phyloP scores from a whole-genome alignment of 2,888 invertebrate genomes.

The Drosophila anomalata region DNA sequence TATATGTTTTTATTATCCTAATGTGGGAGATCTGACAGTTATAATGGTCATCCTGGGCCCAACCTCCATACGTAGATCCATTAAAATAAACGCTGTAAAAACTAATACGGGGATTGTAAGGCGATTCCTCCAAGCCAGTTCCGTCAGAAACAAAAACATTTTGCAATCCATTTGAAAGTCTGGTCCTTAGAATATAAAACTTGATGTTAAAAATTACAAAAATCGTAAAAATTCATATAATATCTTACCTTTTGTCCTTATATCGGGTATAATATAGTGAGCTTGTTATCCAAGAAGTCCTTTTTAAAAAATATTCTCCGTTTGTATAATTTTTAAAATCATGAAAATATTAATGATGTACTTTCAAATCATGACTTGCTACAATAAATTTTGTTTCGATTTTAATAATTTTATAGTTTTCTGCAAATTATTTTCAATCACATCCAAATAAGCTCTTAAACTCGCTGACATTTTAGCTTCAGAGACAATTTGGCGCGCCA shows the following conservation, averaged over 20 bases:
- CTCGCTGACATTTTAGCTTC: conserved; percentile 24
- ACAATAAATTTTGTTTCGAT: not conserved
- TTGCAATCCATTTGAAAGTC: not conserved
- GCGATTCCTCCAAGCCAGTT: not conserved
- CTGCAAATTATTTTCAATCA: not conserved
- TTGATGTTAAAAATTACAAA: too few relatives aligned
- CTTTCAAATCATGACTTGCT: not conserved
- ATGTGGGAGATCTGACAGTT: not conserved
- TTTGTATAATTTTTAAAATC: not conserved
- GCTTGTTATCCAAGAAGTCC: not conserved
- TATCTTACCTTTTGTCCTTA: too few relatives aligned
- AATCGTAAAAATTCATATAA: too few relatives aligned
- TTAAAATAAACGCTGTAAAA: not conserved
- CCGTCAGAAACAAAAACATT: not conserved
- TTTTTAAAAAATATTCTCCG: not conserved
- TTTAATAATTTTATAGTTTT: not conserved
- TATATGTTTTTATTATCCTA: not conserved
- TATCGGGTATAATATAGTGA: too few relatives aligned
- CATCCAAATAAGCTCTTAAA: not conserved
- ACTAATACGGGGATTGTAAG: not conserved
- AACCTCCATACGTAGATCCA: not conserved
- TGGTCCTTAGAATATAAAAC: not conserved
- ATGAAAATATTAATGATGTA: not conserved
- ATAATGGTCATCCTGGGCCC: not conserved
- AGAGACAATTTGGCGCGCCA: conserved; percentile 36